A percentile compares a stretch with the other conserved stretches of the same genome.
phyloP scores from a whole-genome alignment of 2,888 invertebrate species.

The Ectropis crepuscularia region DNA sequence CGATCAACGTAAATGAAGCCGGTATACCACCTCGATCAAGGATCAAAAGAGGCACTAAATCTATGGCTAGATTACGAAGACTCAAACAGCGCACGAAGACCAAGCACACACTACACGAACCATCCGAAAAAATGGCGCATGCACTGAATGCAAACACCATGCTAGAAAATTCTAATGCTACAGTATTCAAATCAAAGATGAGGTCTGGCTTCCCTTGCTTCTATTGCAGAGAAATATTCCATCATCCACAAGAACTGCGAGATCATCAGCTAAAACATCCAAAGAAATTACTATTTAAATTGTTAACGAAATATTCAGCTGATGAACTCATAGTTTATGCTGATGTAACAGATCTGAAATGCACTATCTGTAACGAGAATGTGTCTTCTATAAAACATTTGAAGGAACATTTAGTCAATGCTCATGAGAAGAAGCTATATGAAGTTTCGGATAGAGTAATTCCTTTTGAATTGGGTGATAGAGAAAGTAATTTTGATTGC shows the following conservation, averaged over 20 bases:
- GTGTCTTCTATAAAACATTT: constrained; percentile 58
- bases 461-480: constrained; percentile 63
- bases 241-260: constrained; percentile 55
- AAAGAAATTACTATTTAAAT: constrained; percentile 45
- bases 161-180: constrained; percentile 63
- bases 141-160: constrained; percentile 59
- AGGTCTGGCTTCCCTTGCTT: constrained; percentile 69
- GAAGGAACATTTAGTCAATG: constrained; percentile 61
- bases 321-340: constrained; percentile 71
- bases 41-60: not conserved
- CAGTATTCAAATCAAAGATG: constrained; percentile 67
- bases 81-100: not conserved
- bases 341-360: constrained; percentile 64
- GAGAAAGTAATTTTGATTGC: constrained; percentile 57
- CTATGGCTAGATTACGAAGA: constrained; percentile 1
- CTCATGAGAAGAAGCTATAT: constrained; percentile 63
- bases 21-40: not conserved
- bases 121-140: constrained; percentile 63
- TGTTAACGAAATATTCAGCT: constrained; percentile 58
- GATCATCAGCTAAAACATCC: constrained; percentile 56
- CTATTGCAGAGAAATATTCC: constrained; percentile 64
- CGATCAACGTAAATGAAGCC: constrained; percentile 26
- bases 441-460: constrained; percentile 66
- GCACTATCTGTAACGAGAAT: constrained; percentile 56
- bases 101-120: constrained; percentile 8